Percentiles rank a stretch among this genome's conserved stretches.
These are phyloP conservation scores for Paratilapia polleni DNA, from an alignment of 2,113 vertebrate species.

Conservation along the genomic window DNA sequence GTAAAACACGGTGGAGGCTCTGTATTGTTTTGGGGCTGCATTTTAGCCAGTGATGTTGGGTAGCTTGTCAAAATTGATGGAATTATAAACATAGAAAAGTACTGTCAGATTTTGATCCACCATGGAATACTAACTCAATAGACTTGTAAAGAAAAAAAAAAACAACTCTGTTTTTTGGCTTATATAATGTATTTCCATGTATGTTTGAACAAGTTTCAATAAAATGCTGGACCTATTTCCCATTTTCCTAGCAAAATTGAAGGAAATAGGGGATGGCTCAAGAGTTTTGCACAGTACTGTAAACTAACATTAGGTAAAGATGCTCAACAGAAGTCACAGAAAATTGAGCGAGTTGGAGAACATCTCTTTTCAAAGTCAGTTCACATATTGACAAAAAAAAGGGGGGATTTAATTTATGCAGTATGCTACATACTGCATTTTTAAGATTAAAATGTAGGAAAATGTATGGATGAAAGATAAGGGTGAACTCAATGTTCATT, in stretches of 20 bases:
- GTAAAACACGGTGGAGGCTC: not conserved
- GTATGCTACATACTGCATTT: not conserved
- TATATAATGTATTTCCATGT: too few species aligned
- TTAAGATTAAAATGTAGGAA: not conserved
- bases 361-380: not conserved
- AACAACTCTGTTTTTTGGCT: not conserved
- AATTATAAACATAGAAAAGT: not conserved
- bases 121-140: too few species aligned
- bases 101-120: not conserved
- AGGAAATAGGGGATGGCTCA: too few species aligned
- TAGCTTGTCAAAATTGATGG: not conserved
- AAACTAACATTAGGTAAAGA: too few species aligned
- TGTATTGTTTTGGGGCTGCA: not conserved
- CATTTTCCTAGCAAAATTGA: too few species aligned
- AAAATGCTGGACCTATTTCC: too few species aligned
- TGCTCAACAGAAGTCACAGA: not conserved
- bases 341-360: not conserved
- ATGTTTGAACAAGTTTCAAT: too few species aligned
- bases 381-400: not conserved
- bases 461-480: not conserved
- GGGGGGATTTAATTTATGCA: not conserved
- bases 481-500: not conserved
- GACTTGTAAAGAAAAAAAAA: fast-evolving
- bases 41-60: not conserved
- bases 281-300: too few species aligned